Conservation (phyloP, 2,888 invertebrate species). For the Caenorhabditis drosophilae region DNA sequence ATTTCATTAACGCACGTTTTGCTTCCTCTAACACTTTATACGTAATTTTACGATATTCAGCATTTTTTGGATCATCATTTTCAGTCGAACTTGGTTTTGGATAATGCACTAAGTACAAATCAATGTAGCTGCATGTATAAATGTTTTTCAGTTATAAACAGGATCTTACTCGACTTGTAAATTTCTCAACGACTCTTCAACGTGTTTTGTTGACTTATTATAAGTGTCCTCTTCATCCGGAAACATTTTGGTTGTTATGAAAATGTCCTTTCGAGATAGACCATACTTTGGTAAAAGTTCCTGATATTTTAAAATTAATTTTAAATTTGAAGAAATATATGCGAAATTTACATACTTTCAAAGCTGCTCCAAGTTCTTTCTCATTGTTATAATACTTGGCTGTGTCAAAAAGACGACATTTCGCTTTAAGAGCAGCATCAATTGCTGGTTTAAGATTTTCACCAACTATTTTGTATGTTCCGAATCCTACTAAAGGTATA, state of each 20-base stretch:
- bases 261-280: constrained; percentile 78
- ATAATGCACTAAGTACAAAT: constrained; percentile 78
- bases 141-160: not conserved
- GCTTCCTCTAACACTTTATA: constrained; percentile 77
- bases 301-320: constrained; percentile 38
- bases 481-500: constrained; percentile 66
- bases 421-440: constrained; percentile 69
- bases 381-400: constrained; percentile 82
- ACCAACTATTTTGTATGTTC: constrained; percentile 63
- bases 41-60: constrained; percentile 75
- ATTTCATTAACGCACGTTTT: constrained; percentile 69
- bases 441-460: constrained; percentile 46
- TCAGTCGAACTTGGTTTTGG: constrained; percentile 76
- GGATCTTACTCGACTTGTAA: constrained; percentile 47
- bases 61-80: constrained; percentile 73
- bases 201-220: constrained; percentile 27
- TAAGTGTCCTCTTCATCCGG: constrained; percentile 41
- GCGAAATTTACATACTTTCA: constrained; percentile 71
- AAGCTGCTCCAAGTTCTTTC: constrained; percentile 75
- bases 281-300: constrained; percentile 78
- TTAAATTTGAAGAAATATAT: constrained; percentile 8
- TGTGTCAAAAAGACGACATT: constrained; percentile 75
- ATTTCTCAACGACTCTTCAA: constrained; percentile 56
- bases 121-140: constrained; percentile 50
- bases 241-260: constrained; percentile 80